phyloP scores from a whole-genome alignment of 1,140 invertebrate species.

The Homarus americanus region DNA sequence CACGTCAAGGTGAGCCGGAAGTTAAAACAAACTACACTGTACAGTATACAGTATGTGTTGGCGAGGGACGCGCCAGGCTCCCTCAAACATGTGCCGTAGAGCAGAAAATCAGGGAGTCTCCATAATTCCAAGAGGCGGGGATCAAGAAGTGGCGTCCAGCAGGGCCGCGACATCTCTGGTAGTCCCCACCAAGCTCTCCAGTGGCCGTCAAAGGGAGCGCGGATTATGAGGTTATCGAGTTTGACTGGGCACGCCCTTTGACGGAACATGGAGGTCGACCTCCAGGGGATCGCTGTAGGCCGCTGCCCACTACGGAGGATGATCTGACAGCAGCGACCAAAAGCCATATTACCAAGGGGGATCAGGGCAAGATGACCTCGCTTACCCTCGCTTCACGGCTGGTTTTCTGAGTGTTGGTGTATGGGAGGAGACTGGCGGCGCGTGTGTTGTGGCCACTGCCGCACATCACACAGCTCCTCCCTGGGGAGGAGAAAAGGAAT shows the following conservation, averaged over 20 bases:
- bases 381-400: constrained; percentile 22
- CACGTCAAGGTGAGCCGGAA: no score
- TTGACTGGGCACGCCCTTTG: constrained; percentile 59
- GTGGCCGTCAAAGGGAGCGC: constrained; percentile 45
- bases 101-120: constrained; percentile 50
- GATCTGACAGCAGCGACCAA: constrained; percentile 56
- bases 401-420: constrained; percentile 13
- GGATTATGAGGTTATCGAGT: constrained; percentile 63
- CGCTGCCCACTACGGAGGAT: constrained; percentile 49
- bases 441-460: no score
- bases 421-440: background rate
- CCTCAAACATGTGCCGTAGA: constrained; percentile 3
- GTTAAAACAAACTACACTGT: background rate
- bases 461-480: no score
- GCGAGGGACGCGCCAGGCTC: background rate
- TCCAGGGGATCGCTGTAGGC: constrained; percentile 33
- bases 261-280: constrained; percentile 26
- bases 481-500: no score
- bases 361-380: constrained; percentile 38
- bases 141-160: constrained; percentile 42
- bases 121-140: constrained; percentile 34
- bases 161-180: constrained; percentile 31
- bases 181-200: constrained; percentile 34
- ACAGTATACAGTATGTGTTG: no score
- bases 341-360: constrained; percentile 63